A percentile compares a stretch with the other conserved stretches of the same genome.
phyloP scores from a whole-genome alignment of 2,113 vertebrate genomes.

The Scolopax mira region DNA sequence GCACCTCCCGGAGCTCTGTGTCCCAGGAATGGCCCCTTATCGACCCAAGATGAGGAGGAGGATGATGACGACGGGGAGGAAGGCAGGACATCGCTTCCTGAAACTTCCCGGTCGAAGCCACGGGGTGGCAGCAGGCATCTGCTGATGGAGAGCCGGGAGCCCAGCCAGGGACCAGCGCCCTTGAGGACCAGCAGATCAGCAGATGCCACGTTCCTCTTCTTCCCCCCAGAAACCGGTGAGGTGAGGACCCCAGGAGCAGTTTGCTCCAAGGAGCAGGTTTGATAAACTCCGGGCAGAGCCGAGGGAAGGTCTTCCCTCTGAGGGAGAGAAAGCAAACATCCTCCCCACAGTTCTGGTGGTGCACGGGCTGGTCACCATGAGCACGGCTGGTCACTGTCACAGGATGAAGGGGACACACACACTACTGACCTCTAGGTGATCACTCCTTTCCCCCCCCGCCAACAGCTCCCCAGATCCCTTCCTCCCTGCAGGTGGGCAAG shows the following conservation, averaged over 20 bases:
- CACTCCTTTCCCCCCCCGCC: too few relatives aligned
- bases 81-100: too few relatives aligned
- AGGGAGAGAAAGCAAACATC: neutral
- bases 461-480: neutral
- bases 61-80: neutral
- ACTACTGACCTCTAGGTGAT: neutral
- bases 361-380: accelerated
- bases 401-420: neutral
- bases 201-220: neutral
- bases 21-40: accelerated
- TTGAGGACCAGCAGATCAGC: neutral
- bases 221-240: too few relatives aligned
- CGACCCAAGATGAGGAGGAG: neutral
- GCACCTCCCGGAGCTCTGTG: accelerated
- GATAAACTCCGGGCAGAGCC: accelerated
- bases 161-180: neutral
- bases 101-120: neutral
- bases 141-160: neutral
- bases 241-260: neutral
- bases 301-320: accelerated
- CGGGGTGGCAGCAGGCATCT: constrained; percentile 49
- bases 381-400: neutral
- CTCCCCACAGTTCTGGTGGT: neutral
- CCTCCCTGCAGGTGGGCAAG: too few relatives aligned
- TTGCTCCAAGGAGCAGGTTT: neutral